A percentile compares a stretch with the other conserved stretches of the same genome.
phyloP scores from a whole-genome alignment of 2,113 vertebrate genomes.

The Holacanthus passer region DNA sequence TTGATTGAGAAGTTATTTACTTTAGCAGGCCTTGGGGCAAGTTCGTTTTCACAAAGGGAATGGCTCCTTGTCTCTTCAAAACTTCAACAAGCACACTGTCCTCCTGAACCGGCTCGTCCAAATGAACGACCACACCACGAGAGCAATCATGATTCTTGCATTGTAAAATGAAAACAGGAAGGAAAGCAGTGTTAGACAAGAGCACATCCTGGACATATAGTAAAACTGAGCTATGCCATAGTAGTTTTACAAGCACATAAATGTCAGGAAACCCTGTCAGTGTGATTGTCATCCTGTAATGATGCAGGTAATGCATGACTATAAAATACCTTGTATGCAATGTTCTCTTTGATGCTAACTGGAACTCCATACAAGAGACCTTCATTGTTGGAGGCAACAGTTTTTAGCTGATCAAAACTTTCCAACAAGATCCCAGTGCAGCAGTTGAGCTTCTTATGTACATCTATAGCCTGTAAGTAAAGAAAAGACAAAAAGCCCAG shows the following conservation, averaged over 20 bases:
- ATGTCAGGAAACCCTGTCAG: neutral
- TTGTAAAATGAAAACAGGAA: slow-evolving; percentile 3
- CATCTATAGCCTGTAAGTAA: slow-evolving; percentile 86
- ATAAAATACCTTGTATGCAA: slow-evolving; percentile 85
- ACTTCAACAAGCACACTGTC: slow-evolving; percentile 92
- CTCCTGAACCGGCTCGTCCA: slow-evolving; percentile 79
- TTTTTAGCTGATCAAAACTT: slow-evolving; percentile 86
- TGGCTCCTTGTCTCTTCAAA: slow-evolving; percentile 92
- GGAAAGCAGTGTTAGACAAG: neutral
- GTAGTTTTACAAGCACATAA: too few relatives aligned
- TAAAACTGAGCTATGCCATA: neutral
- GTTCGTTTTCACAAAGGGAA: slow-evolving; percentile 96
- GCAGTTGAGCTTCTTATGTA: slow-evolving; percentile 87
- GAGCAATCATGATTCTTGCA: slow-evolving; percentile 87
- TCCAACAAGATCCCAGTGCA: slow-evolving; percentile 86
- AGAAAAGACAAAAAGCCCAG: neutral
- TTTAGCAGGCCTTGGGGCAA: slow-evolving; percentile 90
- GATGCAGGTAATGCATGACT: neutral
- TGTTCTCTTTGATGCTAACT: slow-evolving; percentile 92
- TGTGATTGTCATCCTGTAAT: neutral
- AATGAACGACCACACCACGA: slow-evolving; percentile 83
- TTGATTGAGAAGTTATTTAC: slow-evolving; percentile 72
- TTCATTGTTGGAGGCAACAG: slow-evolving; percentile 67
- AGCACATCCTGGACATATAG: neutral
- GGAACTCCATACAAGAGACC: slow-evolving; percentile 91